phyloP scores from a whole-genome alignment of 2,888 invertebrate species.

The Ferdinandea cuprea region DNA sequence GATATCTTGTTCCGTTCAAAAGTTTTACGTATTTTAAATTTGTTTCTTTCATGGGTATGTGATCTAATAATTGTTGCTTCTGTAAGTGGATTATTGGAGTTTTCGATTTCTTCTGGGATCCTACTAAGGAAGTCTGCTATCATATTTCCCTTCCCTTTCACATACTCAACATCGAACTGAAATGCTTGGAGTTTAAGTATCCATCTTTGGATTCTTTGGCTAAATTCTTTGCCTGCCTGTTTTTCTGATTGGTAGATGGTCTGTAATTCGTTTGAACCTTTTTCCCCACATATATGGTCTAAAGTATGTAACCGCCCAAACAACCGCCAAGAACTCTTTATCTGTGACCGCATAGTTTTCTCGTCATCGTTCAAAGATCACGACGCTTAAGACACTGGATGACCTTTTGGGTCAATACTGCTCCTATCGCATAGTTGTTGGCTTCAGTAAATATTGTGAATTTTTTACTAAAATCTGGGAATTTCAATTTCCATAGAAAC shows the following conservation, averaged over 20 bases:
- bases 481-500: too few relatives aligned
- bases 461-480: too few relatives aligned
- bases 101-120: too few relatives aligned
- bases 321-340: constrained; percentile 22
- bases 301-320: too few relatives aligned
- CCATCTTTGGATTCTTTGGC: constrained; percentile 1
- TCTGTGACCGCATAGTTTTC: constrained; percentile 70
- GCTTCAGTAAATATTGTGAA: too few relatives aligned
- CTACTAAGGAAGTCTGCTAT: background rate
- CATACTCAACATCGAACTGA: background rate
- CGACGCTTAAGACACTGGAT: too few relatives aligned
- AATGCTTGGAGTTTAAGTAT: constrained; percentile 1
- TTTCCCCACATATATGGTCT: constrained; percentile 6
- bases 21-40: too few relatives aligned
- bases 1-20: too few relatives aligned
- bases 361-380: constrained; percentile 66
- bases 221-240: background rate
- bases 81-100: too few relatives aligned
- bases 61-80: constrained; percentile 4
- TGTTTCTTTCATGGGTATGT: constrained; percentile 13
- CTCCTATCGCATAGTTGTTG: too few relatives aligned
- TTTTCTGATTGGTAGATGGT: constrained; percentile 14
- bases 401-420: too few relatives aligned
- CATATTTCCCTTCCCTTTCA: background rate
- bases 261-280: constrained; percentile 10